phyloP scores from a whole-genome alignment of 1,140 invertebrate species.

The Pseudomyrmex sp. region DNA sequence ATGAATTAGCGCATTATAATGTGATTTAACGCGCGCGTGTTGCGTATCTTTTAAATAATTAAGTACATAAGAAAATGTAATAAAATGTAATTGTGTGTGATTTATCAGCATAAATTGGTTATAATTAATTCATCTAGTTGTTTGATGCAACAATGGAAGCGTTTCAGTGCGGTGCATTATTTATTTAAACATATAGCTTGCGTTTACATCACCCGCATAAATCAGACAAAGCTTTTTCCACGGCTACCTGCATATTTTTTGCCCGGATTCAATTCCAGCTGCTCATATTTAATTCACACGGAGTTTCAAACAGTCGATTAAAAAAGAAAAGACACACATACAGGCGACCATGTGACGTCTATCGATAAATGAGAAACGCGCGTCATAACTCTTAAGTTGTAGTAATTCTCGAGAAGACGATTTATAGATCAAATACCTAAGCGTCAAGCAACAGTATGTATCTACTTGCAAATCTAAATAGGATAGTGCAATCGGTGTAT shows the following conservation, averaged over 20 bases:
- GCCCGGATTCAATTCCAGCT: constrained; percentile 22
- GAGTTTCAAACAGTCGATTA: constrained; percentile 7
- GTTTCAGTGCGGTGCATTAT: neutral
- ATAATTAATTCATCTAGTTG: constrained; percentile 22
- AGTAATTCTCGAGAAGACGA: constrained; percentile 46
- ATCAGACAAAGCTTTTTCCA: constrained; percentile 29
- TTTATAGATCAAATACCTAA: constrained; percentile 9
- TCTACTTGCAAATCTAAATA: neutral
- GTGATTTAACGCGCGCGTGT: neutral
- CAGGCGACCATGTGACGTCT: neutral
- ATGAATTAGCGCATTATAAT: neutral
- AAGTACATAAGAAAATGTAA: neutral
- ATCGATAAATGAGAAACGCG: constrained; percentile 45
- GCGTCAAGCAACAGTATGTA: neutral
- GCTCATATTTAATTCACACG: constrained; percentile 43
- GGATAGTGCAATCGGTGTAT: neutral
- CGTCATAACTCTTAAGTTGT: constrained; percentile 38
- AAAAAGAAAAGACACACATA: neutral
- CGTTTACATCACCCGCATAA: constrained; percentile 44
- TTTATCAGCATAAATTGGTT: neutral
- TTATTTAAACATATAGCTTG: constrained; percentile 42
- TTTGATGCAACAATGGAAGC: neutral
- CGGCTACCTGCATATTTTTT: constrained; percentile 10
- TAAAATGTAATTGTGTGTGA: neutral
- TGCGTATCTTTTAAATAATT: constrained; percentile 15